phyloP scores from a whole-genome alignment of 2,113 vertebrate genomes.

The Bubo scandiacus region DNA sequence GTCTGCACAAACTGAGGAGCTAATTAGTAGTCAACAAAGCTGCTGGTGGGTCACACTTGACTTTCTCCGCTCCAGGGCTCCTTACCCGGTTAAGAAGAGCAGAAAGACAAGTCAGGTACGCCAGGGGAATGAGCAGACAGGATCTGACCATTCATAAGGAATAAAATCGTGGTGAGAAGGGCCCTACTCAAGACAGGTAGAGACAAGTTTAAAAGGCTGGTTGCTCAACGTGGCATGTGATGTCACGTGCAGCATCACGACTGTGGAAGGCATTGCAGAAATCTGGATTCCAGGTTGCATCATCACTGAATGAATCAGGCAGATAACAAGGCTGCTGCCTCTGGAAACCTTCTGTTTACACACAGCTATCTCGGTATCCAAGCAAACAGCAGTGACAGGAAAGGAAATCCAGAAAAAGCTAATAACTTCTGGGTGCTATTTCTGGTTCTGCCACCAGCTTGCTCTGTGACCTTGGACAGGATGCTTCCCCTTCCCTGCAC shows the following conservation, averaged over 20 bases:
- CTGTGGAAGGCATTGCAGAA: not conserved
- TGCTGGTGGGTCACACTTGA: not conserved
- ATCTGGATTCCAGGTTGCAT: slow-evolving; percentile 11
- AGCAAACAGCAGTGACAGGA: slow-evolving; percentile 68
- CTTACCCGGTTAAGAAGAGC: not conserved
- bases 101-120: not conserved
- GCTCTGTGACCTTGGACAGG: slow-evolving; percentile 40
- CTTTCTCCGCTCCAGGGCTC: not conserved
- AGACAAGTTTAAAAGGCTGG: not conserved
- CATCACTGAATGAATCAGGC: slow-evolving; percentile 40
- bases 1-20: not conserved
- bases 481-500: not conserved
- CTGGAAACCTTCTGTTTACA: slow-evolving; percentile 71
- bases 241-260: not conserved
- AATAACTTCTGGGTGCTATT: slow-evolving; percentile 61
- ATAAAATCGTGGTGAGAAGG: rapidly evolving
- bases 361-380: slow-evolving; percentile 66
- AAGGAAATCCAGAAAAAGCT: slow-evolving; percentile 52
- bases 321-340: slow-evolving; percentile 39
- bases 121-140: not conserved
- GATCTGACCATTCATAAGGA: not conserved
- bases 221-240: not conserved
- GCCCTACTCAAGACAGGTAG: not conserved
- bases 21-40: not conserved
- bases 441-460: slow-evolving; percentile 54